A percentile compares a stretch with the other conserved stretches of the same genome.
Evolutionary conservation across 92 coral and sea anemone genomes (phyloP).

Genomic region (Porites rus): DNA sequence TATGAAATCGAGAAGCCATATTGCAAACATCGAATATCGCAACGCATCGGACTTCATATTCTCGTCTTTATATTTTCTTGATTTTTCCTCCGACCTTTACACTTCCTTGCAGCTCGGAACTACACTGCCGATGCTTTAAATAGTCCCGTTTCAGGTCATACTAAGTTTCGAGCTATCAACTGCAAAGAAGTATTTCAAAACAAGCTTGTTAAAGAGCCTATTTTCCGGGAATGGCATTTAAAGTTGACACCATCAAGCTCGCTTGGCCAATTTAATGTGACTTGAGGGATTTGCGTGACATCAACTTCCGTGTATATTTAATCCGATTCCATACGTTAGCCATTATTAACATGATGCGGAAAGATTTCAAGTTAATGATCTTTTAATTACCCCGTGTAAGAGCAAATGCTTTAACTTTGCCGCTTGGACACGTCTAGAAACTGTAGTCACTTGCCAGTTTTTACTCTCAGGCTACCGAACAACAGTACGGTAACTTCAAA

Average conservation of each 20-base stretch:
- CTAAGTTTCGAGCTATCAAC: not conserved
- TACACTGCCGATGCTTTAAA: not conserved
- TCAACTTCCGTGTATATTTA: no score
- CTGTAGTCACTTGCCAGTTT: not conserved
- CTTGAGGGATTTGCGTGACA: no score
- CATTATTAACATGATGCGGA: not conserved
- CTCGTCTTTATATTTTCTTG: not conserved
- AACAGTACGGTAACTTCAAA: no score
- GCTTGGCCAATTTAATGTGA: no score
- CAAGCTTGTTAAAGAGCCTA: not conserved
- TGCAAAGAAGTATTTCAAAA: not conserved
- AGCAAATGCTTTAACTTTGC: not conserved
- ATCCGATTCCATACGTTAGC: no score
- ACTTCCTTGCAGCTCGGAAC: not conserved
- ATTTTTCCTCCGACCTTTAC: not conserved
- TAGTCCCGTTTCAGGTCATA: slow-evolving; percentile 8
- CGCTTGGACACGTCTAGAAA: not conserved
- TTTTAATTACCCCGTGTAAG: not conserved
- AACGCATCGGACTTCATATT: not conserved
- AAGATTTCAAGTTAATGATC: not conserved
- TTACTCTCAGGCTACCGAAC: not conserved
- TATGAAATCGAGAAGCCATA: not conserved
- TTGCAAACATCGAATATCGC: not conserved
- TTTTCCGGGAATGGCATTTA: not conserved
- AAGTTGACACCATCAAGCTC: not conserved